Evolutionary conservation across 2,888 invertebrate genomes (phyloP).

Genomic region (Rotaria magnacalcarata): DNA sequence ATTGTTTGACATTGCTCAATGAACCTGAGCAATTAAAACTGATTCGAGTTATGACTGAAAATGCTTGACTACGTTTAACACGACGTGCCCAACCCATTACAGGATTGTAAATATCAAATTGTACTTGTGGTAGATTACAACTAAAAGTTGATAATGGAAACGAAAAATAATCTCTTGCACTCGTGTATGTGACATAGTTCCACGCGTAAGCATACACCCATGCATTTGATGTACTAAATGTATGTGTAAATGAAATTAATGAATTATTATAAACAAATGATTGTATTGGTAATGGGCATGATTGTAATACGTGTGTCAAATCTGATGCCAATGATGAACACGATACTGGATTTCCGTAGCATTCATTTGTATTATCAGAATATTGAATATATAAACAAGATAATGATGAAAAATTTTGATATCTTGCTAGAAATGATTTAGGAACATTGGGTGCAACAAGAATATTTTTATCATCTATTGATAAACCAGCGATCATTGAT

Average conservation of each 20-base stretch:
- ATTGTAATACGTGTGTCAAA: neutral
- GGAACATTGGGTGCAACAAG: neutral
- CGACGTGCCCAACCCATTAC: neutral
- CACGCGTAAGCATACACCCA: slow-evolving; percentile 17
- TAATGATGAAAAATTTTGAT: neutral
- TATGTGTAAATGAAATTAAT: neutral
- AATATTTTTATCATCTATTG: neutral
- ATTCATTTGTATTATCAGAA: neutral
- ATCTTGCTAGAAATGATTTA: neutral
- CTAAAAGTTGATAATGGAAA: neutral
- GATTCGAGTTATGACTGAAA: neutral
- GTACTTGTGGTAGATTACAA: neutral
- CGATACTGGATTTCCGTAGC: neutral
- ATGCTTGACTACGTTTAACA: neutral
- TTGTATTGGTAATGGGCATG: neutral
- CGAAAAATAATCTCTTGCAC: neutral
- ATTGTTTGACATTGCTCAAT: neutral
- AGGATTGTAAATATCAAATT: neutral
- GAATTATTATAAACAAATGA: neutral
- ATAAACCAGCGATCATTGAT: neutral
- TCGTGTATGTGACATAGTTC: neutral
- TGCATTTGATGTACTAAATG: neutral
- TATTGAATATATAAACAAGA: slow-evolving; percentile 22
- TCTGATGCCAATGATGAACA: neutral
- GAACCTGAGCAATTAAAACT: neutral